Percentiles rank a stretch among this genome's conserved stretches.
Conservation (phyloP, 2,888 invertebrate species). For the Stenotaenia linearis region DNA sequence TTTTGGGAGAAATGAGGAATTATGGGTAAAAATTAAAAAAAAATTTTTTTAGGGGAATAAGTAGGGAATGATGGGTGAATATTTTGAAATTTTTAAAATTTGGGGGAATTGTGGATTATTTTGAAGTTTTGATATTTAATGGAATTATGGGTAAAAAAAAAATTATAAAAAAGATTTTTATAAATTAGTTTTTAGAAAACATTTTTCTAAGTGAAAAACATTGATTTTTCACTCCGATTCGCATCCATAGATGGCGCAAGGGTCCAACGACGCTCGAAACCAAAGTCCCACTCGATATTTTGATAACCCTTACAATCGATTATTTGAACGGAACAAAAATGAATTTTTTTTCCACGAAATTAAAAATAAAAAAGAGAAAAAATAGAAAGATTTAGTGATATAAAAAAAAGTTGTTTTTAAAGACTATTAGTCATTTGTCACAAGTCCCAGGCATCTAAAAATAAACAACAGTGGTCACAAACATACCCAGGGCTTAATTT, state of each 20-base stretch:
- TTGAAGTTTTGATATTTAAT: not conserved
- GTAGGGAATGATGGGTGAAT: too few relatives aligned
- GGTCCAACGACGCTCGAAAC: not conserved
- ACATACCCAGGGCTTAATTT: conserved; percentile 8
- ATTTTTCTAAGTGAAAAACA: not conserved
- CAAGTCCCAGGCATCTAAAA: not conserved
- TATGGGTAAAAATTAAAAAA: too few relatives aligned
- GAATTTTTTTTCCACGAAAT: too few relatives aligned
- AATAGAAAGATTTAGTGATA: not conserved
- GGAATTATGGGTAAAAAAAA: not conserved
- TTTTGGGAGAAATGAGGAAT: too few relatives aligned
- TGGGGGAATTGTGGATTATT: not conserved
- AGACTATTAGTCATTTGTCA: not conserved
- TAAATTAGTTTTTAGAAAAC: not conserved
- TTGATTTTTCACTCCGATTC: not conserved
- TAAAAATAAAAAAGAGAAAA: not conserved
- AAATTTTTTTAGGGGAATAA: too few relatives aligned
- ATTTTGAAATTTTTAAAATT: too few relatives aligned
- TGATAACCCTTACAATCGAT: too few relatives aligned
- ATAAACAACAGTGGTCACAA: conserved; percentile 4
- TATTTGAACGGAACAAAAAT: too few relatives aligned
- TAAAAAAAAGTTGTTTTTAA: conserved; percentile 3
- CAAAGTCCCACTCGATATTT: too few relatives aligned
- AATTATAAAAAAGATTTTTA: not conserved
- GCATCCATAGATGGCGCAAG: not conserved